Base-by-base conservation (phyloP, 2,797 vertebrate genomes). In the Mormyrops boulengeri region DNA sequence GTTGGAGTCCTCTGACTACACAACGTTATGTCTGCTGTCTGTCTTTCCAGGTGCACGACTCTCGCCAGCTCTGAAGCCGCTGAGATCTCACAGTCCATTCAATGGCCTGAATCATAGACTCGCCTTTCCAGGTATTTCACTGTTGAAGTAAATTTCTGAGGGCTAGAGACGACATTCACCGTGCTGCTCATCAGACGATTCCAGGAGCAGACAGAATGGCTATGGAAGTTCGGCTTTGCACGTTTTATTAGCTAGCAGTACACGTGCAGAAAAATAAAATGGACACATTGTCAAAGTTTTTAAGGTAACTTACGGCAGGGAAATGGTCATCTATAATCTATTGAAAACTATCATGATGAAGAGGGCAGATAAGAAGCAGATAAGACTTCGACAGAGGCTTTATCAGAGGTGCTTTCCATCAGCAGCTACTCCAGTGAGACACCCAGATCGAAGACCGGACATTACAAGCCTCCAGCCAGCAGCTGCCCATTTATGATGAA, bases 391-490 rank as follows among this genome's bases (percentile, higher is more conserved):
- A 69, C n/a, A 47, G 44, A 44, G 8, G 87, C 52, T 12, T 60
- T 88, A 66, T 66, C 57, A 88, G 7, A 12, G 87, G 87, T 66
- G 87, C 57, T 88, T 88, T 30, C 87, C 38, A 26, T 9, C 52
- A 30, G 0, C 47, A 22, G 44, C 14, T 57, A 30, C 17, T 87
- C 17, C 11, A 52, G 34, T 17, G 85, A 19, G 52, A 87, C 7
- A n/a, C 6, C 30, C 12, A 57, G 12, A 55, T 5, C 2, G 11
- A 19, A 53, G 85, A 2, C 52, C 30, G 30, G 3, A 11, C 52
- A 19, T 38, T 57, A 12, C 3, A 7, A 30, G 22, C 26, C 34
- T 52, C 49, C 22, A 50, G 84, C 49, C 26, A 38, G 53, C 38
- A 19, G 5, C 30, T 41, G 14, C 50, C 30, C 14, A 5, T 87